Evolutionary conservation across 2,888 invertebrate genomes (phyloP), one percentile per base, ranked within the genome.

Genomic region (Diloba caeruleocephala): DNA sequence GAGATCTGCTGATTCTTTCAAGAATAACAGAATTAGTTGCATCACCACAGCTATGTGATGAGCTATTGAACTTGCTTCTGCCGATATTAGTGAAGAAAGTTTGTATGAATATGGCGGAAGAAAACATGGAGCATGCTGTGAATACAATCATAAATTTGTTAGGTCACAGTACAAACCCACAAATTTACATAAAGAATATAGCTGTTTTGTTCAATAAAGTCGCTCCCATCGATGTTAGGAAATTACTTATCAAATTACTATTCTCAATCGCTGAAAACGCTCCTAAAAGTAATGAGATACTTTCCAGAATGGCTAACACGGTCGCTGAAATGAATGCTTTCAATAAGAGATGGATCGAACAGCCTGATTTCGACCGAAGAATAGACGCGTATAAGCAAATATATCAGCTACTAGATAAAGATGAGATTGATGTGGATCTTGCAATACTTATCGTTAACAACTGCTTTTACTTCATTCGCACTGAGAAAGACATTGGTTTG

Each of bases 311-410:
- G 44, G 92, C 95, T 0, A 83, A 92, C 9, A 77, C 96, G 9
- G 86, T 97, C 1, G 81, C 83, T 3, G 95, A 96, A 82, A 94
- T 99, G 71, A 99, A 99, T 87, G 96, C 98, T 0, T 98, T 96
- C 94, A 97, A 99, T 86, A 94, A 95, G 33, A 95, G 96, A 61
- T 97, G 97, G 96, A 94, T 99, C n/a, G 98, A 99, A 73, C 98
- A 99, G 81, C 98, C 99, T 0, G 98, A 99, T 88, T 98, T 97
- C 75, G 96, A 97, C 56, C 94, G 94, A 71, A 94, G 99, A 70
- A 92, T 98, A 14, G 95, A 96, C 44, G 97, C 97, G 0, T 97
- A 98, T 71, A 95, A 95, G 71, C 89, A 94, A 70, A 95, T 98
- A 29, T 95, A 95, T 55, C 80, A 91, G 33, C 79, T 95, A 46